A percentile compares a stretch with the other conserved stretches of the same genome.
phyloP scores from a whole-genome alignment of 2,888 invertebrate species.

The Scelioninae gen. 2 region DNA sequence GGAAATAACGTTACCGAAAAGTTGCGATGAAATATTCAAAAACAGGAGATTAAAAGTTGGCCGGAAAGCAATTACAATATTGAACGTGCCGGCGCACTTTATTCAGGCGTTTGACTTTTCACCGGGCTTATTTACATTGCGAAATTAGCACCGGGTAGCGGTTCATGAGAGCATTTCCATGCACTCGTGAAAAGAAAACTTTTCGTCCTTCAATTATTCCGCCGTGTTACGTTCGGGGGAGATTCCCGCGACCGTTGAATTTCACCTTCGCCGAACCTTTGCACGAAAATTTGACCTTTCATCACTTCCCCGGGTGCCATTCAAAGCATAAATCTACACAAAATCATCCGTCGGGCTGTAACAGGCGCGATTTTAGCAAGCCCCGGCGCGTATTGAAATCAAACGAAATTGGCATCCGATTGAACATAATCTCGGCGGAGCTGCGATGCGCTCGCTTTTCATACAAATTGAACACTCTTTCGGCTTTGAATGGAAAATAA shows the following conservation, averaged over 20 bases:
- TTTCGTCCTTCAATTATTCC: constrained; percentile 41
- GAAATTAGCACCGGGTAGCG: constrained; percentile 30
- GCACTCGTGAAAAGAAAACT: constrained; percentile 37
- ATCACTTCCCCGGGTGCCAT: constrained; percentile 15
- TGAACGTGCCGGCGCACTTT: constrained; percentile 19
- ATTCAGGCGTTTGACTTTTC: constrained; percentile 34
- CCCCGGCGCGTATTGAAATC: constrained; percentile 50
- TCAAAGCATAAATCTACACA: constrained; percentile 31
- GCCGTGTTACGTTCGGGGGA: background rate
- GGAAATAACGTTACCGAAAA: constrained; percentile 1
- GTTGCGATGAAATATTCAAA: constrained; percentile 20
- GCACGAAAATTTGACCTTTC: constrained; percentile 40
- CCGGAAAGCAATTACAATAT: constrained; percentile 30
- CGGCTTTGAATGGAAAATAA: constrained; percentile 48
- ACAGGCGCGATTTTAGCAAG: constrained; percentile 48
- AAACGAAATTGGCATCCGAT: constrained; percentile 58
- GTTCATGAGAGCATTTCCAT: constrained; percentile 28
- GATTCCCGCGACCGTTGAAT: constrained; percentile 10
- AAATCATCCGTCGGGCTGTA: constrained; percentile 41
- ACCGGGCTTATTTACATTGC: constrained; percentile 39
- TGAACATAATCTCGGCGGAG: constrained; percentile 51
- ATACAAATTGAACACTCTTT: constrained; percentile 32
- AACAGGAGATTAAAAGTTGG: constrained; percentile 14
- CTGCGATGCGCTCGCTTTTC: constrained; percentile 55
- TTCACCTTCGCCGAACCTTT: constrained; percentile 16